Evolutionary conservation across 2,797 vertebrate species (phyloP).

Genomic region (Danio choprae): DNA sequence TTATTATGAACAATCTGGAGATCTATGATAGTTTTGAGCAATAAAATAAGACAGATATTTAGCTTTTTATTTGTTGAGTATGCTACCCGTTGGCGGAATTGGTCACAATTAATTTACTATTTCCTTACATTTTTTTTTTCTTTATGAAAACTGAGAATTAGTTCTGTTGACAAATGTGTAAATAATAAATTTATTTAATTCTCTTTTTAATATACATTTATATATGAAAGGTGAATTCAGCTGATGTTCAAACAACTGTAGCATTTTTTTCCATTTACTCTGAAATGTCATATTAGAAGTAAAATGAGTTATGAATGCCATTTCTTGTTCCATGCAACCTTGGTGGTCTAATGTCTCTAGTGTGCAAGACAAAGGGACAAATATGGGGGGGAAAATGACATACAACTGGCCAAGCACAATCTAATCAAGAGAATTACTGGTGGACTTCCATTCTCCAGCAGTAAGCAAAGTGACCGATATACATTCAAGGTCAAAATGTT

Average conservation of each 20-base stretch:
- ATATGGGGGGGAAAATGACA: background rate
- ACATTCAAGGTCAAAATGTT: conserved; percentile 7
- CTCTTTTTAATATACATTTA: no score
- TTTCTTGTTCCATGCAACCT: conserved; percentile 13
- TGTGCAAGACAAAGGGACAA: background rate
- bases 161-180: background rate
- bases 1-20: conserved; percentile 20
- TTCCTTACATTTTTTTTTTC: background rate
- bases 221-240: background rate
- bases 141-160: background rate
- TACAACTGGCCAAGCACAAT: background rate
- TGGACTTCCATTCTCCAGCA: background rate
- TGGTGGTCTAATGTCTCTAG: conserved; percentile 7
- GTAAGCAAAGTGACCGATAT: background rate
- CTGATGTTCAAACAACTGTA: background rate
- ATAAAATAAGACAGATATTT: background rate
- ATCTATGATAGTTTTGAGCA: conserved; percentile 9
- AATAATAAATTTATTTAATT: background rate
- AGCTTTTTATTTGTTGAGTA: conserved; percentile 9
- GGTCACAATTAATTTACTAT: background rate
- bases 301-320: conserved; percentile 20
- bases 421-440: conserved; percentile 6
- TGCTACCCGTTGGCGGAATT: background rate
- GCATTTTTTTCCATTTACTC: background rate
- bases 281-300: background rate